phyloP scores from a whole-genome alignment of 1,140 invertebrate species.

The Drosophila baimaii region DNA sequence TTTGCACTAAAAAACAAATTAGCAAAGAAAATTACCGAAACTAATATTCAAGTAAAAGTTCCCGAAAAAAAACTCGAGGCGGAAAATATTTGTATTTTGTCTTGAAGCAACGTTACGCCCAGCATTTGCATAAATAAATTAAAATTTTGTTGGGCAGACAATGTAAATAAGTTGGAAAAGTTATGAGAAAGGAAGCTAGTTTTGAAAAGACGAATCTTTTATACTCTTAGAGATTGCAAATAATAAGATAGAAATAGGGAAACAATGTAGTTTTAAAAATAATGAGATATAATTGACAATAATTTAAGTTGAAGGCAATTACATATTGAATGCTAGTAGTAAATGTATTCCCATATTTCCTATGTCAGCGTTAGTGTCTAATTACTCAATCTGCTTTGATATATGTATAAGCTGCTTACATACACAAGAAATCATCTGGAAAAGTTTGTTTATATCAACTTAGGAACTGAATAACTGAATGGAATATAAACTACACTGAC shows the following conservation, averaged over 20 bases:
- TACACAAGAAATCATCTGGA: too few species aligned
- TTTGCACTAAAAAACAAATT: constrained; percentile 45
- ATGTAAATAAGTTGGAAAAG: constrained; percentile 39
- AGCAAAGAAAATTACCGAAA: constrained; percentile 16
- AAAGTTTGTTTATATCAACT: too few species aligned
- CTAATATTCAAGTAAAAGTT: constrained; percentile 51
- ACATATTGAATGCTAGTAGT: too few species aligned
- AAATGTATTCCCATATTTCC: too few species aligned
- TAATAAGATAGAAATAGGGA: neutral
- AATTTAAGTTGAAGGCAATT: neutral
- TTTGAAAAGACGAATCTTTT: neutral
- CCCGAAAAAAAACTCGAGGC: constrained; percentile 12
- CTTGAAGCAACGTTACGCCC: constrained; percentile 19
- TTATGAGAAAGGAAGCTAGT: too few species aligned
- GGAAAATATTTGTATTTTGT: constrained; percentile 23
- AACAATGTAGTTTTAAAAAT: neutral
- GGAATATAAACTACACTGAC: neutral
- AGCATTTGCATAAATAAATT: constrained; percentile 40
- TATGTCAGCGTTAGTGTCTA: too few species aligned
- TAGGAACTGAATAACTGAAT: too few species aligned
- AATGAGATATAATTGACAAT: neutral
- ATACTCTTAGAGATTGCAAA: neutral
- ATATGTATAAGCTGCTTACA: too few species aligned
- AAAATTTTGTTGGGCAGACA: constrained; percentile 22
- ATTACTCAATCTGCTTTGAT: too few species aligned